These are phyloP conservation scores for Sweltsa coloradensis DNA, from an alignment of 1,140 invertebrate genomes.

Conservation along the genomic window DNA sequence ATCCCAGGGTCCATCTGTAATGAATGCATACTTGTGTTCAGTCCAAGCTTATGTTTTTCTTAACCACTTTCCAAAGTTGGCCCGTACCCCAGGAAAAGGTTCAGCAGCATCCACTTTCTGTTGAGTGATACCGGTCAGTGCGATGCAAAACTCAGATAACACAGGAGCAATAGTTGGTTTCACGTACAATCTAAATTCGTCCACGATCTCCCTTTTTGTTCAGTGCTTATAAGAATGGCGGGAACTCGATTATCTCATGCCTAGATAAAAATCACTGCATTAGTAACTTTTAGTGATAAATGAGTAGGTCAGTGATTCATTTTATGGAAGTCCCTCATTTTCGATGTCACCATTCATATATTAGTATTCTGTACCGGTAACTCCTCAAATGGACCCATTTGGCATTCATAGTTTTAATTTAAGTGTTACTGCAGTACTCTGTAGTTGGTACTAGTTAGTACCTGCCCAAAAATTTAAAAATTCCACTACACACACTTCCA, in stretches of 20 bases:
- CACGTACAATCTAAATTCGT: conserved; percentile 40
- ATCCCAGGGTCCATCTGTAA: conserved; percentile 51
- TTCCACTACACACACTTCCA: too few relatives aligned
- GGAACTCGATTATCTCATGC: conserved; percentile 59
- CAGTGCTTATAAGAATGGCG: conserved; percentile 43
- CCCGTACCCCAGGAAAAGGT: conserved; percentile 37
- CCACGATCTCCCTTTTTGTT: conserved; percentile 34
- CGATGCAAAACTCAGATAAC: conserved; percentile 40
- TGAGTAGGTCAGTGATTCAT: too few relatives aligned
- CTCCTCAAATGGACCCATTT: too few relatives aligned
- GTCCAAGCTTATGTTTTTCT: conserved; percentile 28
- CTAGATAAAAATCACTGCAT: conserved; percentile 16
- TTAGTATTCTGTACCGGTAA: too few relatives aligned
- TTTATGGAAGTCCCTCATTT: too few relatives aligned
- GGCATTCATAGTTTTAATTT: too few relatives aligned
- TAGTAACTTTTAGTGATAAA: too few relatives aligned
- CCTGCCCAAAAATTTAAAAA: too few relatives aligned
- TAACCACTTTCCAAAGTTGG: conserved; percentile 39
- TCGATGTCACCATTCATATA: too few relatives aligned
- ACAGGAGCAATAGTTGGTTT: conserved; percentile 37
- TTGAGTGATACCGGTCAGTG: conserved; percentile 47
- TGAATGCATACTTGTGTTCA: conserved; percentile 33
- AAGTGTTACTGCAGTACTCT: too few relatives aligned
- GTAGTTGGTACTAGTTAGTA: too few relatives aligned
- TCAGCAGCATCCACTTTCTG: conserved; percentile 37